Evolutionary conservation across 2,888 invertebrate species (phyloP).

Genomic region (Idaea dimidiata): DNA sequence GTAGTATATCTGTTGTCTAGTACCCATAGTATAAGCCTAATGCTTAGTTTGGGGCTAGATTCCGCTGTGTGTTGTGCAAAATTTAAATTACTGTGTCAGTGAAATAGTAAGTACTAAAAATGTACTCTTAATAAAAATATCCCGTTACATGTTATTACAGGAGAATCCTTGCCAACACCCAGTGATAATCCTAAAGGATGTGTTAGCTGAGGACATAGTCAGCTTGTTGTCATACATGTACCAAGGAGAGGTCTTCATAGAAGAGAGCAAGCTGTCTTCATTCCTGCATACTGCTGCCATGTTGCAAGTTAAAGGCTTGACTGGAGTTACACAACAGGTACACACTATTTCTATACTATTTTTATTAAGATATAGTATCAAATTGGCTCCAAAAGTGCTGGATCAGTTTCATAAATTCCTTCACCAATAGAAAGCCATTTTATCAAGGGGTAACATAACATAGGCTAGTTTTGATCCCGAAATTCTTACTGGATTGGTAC

Average conservation of each 20-base stretch:
- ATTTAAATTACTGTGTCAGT: too few relatives aligned
- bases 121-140: background rate
- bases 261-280: constrained; percentile 83
- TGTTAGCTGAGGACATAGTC: constrained; percentile 83
- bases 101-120: constrained; percentile 11
- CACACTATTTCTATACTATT: background rate
- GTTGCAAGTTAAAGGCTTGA: constrained; percentile 84
- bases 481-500: too few relatives aligned
- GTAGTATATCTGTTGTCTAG: too few relatives aligned
- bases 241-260: constrained; percentile 86
- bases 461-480: too few relatives aligned
- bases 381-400: too few relatives aligned
- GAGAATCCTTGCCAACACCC: constrained; percentile 88
- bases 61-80: too few relatives aligned
- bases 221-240: constrained; percentile 86
- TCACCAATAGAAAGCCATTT: too few relatives aligned
- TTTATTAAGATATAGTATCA: constrained; percentile 2
- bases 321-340: constrained; percentile 79
- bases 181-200: constrained; percentile 86
- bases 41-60: too few relatives aligned
- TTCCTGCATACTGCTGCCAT: constrained; percentile 85
- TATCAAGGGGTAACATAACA: too few relatives aligned
- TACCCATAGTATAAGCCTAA: too few relatives aligned
- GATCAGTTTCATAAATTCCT: too few relatives aligned
- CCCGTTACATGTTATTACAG: constrained; percentile 50